Conservation (phyloP, 2,797 vertebrate species). For the Phrynocephalus forsythii region DNA sequence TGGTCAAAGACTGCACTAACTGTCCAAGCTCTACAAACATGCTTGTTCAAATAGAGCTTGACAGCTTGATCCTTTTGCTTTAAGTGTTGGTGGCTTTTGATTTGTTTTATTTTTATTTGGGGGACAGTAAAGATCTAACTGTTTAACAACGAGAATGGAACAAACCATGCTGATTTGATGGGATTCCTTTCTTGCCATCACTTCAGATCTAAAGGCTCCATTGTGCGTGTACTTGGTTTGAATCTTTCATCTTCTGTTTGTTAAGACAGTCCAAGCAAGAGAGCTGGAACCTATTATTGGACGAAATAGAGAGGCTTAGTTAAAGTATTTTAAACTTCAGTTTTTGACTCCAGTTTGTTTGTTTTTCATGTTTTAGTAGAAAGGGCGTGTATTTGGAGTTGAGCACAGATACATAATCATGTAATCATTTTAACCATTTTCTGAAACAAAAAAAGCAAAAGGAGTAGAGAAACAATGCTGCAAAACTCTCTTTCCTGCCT, state of each 20-base stretch:
- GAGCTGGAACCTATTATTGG: slow-evolving; percentile 20
- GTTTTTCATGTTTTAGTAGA: slow-evolving; percentile 4
- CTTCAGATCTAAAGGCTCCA: slow-evolving; percentile 11
- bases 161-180: not conserved
- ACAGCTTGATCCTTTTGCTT: not conserved
- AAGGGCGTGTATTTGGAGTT: not conserved
- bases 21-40: not conserved
- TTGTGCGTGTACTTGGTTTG: slow-evolving; percentile 15
- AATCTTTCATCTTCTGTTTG: slow-evolving; percentile 12
- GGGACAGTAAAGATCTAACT: not conserved
- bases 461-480: not conserved
- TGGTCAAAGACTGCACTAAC: not conserved
- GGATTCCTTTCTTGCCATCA: not conserved
- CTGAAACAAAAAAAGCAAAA: not conserved
- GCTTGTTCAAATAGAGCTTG: not conserved
- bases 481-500: not conserved
- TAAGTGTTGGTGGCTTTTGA: not conserved
- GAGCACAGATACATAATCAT: not conserved
- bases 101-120: not conserved
- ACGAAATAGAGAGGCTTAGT: not conserved
- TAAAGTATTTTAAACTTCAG: slow-evolving; percentile 13
- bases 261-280: slow-evolving; percentile 14
- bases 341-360: slow-evolving; percentile 10
- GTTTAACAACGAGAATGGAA: slow-evolving; percentile 3
- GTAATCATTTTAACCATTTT: not conserved